phyloP scores from a whole-genome alignment of 2,113 vertebrate species.

The Thinocorus orbignyianus region DNA sequence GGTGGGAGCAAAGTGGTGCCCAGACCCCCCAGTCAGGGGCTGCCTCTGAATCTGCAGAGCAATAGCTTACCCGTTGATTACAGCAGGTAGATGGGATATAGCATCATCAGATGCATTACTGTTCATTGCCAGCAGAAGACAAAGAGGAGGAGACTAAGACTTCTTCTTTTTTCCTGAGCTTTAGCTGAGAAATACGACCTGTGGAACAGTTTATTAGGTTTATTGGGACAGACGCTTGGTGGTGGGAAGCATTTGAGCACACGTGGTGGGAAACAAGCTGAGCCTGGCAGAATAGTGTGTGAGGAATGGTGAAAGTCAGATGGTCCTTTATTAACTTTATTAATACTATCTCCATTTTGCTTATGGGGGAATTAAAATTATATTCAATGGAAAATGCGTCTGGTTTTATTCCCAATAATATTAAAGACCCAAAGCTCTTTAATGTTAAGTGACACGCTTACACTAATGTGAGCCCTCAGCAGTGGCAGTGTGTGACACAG shows the following conservation, averaged over 20 bases:
- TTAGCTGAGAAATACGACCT: not conserved
- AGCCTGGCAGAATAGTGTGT: not conserved
- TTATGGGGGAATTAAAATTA: not conserved
- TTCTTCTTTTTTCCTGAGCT: not conserved
- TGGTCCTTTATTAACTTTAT: not conserved
- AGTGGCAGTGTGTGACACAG: not conserved
- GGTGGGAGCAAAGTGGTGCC: not conserved
- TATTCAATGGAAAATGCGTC: not conserved
- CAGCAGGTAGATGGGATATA: rapidly evolving
- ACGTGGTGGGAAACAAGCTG: not conserved
- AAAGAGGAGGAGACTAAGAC: not conserved
- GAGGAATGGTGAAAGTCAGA: not conserved
- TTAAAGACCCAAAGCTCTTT: not conserved
- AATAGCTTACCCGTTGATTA: rapidly evolving
- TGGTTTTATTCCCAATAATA: not conserved
- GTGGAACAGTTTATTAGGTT: not conserved
- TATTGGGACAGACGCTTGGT: not conserved
- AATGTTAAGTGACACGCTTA: not conserved
- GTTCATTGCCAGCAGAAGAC: not conserved
- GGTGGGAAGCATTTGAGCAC: not conserved
- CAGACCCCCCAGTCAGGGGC: not conserved
- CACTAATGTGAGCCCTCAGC: not conserved
- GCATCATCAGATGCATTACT: not conserved
- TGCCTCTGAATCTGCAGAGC: not conserved
- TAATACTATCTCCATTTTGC: not conserved